Conservation (phyloP, 2,888 invertebrate genomes). For the Pristionchus entomophagus region DNA sequence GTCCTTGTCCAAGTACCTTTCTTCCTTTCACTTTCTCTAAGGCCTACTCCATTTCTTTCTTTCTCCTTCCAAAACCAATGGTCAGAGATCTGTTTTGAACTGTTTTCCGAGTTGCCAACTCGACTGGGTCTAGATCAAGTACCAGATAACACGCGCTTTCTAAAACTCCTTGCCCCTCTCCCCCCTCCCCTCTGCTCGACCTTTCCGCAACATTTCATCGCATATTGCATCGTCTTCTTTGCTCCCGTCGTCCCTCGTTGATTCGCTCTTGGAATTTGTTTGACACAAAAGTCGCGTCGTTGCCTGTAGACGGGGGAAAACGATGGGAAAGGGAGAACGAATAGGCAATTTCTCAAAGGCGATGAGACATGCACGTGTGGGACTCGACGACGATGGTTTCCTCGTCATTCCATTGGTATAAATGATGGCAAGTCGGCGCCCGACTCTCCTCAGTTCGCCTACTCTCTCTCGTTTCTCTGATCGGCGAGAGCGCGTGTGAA, state of each 20-base stretch:
- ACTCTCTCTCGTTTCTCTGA: too few relatives aligned
- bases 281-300: background rate
- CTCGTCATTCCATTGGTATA: background rate
- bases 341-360: conserved; percentile 14
- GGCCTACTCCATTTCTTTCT: conserved; percentile 10
- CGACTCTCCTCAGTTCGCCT: too few relatives aligned
- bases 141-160: background rate
- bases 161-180: background rate
- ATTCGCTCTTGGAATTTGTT: background rate
- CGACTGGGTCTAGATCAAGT: background rate
- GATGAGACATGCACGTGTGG: background rate
- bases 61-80: background rate
- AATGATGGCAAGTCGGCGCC: too few relatives aligned
- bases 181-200: too few relatives aligned
- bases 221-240: background rate
- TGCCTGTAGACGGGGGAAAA: background rate
- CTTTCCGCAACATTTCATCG: background rate
- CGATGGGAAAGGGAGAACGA: conserved; percentile 30
- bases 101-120: background rate
- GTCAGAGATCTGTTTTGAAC: conserved; percentile 2
- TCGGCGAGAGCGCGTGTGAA: too few relatives aligned
- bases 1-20: background rate
- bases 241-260: background rate
- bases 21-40: conserved; percentile 1
- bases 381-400: background rate